Percentiles rank a stretch among this genome's conserved stretches.
Conservation (phyloP, 1,140 invertebrate genomes). For the Coenobita brevimanus region DNA sequence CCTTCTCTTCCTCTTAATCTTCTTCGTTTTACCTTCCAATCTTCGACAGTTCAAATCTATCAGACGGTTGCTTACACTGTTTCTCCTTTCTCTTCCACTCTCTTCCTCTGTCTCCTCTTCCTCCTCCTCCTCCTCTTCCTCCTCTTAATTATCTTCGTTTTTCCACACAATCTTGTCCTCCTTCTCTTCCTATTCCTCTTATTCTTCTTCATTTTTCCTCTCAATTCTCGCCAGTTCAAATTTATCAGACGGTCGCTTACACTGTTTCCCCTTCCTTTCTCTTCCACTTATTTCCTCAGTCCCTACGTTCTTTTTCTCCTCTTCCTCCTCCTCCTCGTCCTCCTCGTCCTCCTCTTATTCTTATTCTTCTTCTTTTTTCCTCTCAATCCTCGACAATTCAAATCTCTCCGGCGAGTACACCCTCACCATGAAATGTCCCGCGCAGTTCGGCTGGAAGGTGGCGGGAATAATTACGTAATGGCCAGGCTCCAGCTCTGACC, state of each 20-base stretch:
- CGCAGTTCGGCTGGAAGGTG: conserved; percentile 77
- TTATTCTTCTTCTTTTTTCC: background rate
- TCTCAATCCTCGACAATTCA: background rate
- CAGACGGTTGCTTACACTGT: background rate
- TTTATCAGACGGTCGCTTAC: too few relatives aligned
- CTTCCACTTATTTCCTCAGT: background rate
- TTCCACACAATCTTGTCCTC: background rate
- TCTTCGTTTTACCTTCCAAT: background rate
- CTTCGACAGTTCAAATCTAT: background rate
- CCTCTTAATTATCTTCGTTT: background rate
- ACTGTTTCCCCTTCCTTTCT: too few relatives aligned
- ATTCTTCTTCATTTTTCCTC: background rate
- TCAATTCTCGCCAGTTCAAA: background rate
- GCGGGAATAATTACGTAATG: conserved; percentile 79
- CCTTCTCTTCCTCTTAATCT: too few relatives aligned
- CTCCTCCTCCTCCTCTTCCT: background rate
- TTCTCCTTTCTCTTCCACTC: conserved; percentile 1
- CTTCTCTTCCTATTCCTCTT: background rate
- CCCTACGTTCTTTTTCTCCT: background rate
- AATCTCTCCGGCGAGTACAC: conserved; percentile 75
- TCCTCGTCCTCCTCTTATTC: too few relatives aligned
- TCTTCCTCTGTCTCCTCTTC: conserved; percentile 2
- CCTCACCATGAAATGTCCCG: conserved; percentile 77
- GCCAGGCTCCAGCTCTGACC: conserved; percentile 76
- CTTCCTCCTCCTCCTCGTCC: background rate